Percentiles rank a stretch among this genome's conserved stretches.
phyloP scores from a whole-genome alignment of 2,888 invertebrate species.

The Oligia latruncula region DNA sequence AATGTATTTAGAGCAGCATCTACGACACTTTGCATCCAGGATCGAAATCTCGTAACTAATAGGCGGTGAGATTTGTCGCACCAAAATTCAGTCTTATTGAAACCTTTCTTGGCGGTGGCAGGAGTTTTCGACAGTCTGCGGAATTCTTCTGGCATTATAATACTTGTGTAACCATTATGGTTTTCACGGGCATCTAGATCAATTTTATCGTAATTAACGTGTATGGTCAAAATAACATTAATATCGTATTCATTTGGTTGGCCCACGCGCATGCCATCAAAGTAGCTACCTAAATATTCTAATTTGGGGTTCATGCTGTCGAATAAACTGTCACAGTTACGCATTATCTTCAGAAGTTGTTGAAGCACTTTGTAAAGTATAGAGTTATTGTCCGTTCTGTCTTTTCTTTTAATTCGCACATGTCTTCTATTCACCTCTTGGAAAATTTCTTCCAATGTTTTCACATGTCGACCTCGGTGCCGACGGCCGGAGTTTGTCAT shows the following conservation, averaged over 20 bases:
- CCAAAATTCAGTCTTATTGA: slow-evolving; percentile 76
- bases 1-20: slow-evolving; percentile 74
- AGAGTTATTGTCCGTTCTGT: slow-evolving; percentile 73
- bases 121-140: slow-evolving; percentile 75
- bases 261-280: slow-evolving; percentile 79
- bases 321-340: slow-evolving; percentile 72
- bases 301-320: slow-evolving; percentile 77
- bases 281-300: slow-evolving; percentile 81
- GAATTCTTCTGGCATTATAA: slow-evolving; percentile 80
- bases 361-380: slow-evolving; percentile 74
- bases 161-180: slow-evolving; percentile 72
- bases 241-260: slow-evolving; percentile 81
- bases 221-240: slow-evolving; percentile 76
- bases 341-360: slow-evolving; percentile 74
- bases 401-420: slow-evolving; percentile 74
- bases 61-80: slow-evolving; percentile 73
- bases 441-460: slow-evolving; percentile 72
- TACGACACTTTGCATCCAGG: slow-evolving; percentile 81
- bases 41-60: slow-evolving; percentile 72
- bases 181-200: slow-evolving; percentile 67
- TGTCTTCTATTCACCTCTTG: slow-evolving; percentile 73
- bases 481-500: slow-evolving; percentile 43
- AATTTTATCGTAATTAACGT: slow-evolving; percentile 76
- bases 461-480: slow-evolving; percentile 47
- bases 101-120: slow-evolving; percentile 73